These are phyloP conservation scores for Plumapathes pennacea DNA, from an alignment of 92 coral and sea anemone genomes.

Conservation along the genomic window DNA sequence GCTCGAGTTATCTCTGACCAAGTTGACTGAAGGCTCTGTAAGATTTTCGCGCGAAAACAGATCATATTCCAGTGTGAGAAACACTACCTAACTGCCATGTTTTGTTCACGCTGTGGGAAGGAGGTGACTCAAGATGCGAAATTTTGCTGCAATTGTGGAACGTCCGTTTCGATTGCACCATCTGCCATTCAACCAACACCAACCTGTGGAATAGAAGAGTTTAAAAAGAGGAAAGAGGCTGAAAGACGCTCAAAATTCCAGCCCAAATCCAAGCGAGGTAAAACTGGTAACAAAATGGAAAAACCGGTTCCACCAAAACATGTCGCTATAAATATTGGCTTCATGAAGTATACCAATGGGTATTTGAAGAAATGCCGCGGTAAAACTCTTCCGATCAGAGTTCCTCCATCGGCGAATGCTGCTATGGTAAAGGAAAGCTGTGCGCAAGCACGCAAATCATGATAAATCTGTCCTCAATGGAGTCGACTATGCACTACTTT, in stretches of 20 bases:
- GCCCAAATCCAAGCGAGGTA: conserved; percentile 28
- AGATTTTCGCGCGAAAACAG: conserved; percentile 13
- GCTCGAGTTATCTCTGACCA: neutral
- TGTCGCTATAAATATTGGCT: conserved; percentile 51
- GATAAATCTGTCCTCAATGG: conserved; percentile 46
- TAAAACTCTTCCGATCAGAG: conserved; percentile 49
- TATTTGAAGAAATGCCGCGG: conserved; percentile 47
- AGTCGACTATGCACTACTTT: conserved; percentile 40
- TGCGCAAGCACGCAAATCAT: conserved; percentile 44
- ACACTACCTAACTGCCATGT: conserved; percentile 36
- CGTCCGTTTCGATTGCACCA: neutral
- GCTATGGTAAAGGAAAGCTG: conserved; percentile 21
- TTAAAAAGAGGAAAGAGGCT: conserved; percentile 41
- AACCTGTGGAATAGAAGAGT: conserved; percentile 43
- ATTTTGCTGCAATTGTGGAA: conserved; percentile 38
- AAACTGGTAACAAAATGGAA: conserved; percentile 3
- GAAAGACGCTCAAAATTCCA: conserved; percentile 55
- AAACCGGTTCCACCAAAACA: conserved; percentile 8
- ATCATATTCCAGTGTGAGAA: conserved; percentile 8
- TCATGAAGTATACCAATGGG: conserved; percentile 29
- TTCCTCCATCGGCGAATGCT: conserved; percentile 21
- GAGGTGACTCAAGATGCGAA: conserved; percentile 12
- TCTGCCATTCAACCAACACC: neutral
- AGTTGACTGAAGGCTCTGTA: neutral
- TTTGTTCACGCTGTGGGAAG: conserved; percentile 32